Conservation (phyloP, 2,888 invertebrate species). For the Diplazon laetatorius region DNA sequence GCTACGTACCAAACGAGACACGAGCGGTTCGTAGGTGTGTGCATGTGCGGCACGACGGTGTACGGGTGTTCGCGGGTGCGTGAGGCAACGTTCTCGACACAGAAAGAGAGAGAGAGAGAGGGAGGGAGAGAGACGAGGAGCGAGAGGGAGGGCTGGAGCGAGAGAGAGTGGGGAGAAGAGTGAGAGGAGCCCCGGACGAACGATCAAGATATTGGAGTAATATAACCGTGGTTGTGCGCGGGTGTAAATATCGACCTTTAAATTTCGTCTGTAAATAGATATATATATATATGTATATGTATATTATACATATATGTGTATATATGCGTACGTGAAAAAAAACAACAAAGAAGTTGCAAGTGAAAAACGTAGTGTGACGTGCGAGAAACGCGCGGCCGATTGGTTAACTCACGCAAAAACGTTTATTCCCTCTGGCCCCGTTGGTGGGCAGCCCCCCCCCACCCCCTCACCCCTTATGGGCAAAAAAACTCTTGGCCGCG, state of each 20-base stretch:
- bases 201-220: background rate
- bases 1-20: conserved; percentile 20
- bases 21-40: conserved; percentile 10
- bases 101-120: no score
- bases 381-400: conserved; percentile 6
- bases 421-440: no score
- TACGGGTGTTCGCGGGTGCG: conserved; percentile 8
- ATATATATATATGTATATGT: no score
- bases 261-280: background rate
- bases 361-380: conserved; percentile 32
- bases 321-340: background rate
- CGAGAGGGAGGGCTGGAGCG: background rate
- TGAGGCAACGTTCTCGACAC: conserved; percentile 3
- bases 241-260: background rate
- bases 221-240: conserved; percentile 3
- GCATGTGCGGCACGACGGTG: conserved; percentile 7
- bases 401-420: conserved; percentile 23
- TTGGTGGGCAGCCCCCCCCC: background rate
- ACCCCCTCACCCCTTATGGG: background rate
- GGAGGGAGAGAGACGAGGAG: background rate
- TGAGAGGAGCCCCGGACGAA: background rate
- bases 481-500: background rate
- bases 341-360: conserved; percentile 1
- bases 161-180: background rate
- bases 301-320: background rate